Base-by-base conservation (phyloP, 2,113 vertebrate genomes). In the Podarcis cretensis region DNA sequence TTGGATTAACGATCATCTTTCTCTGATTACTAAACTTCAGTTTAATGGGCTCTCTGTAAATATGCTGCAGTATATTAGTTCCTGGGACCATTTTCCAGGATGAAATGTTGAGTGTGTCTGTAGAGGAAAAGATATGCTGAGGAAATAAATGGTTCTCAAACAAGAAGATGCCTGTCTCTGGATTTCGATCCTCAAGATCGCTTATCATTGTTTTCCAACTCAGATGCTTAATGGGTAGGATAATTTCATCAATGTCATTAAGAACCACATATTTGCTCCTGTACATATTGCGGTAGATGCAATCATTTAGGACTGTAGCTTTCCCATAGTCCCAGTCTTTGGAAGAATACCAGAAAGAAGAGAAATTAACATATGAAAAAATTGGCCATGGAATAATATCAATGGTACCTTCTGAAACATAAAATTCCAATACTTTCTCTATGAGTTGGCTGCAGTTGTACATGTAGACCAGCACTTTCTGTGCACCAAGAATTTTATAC, bases 381-480 rank as follows among this genome's bases (percentile, higher is more conserved):
- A 98, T 97, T 21, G 97, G 97, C 98, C 97, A 98, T 2, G 93
- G 94, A 71, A 98, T 94, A 40, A 98, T 2, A 88, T 98, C 97
- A 66, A 97, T 81, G 2, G 95, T 95, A 75, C 97, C 97, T 91
- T 97, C 97, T 25, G 92, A 48, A 37, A 79, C 32, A 90, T 98
- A 98, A 88, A 90, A 92, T 14, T 90, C 92, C 87, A 98, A 78
- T 68, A 98, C 93, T 78, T 94, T 94, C 4, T 96, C 90, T 43
- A 98, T 94, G 5, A 97, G 93, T 6, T 87, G 91, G 73, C 97
- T 96, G 74, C 96, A 97, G 93, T 94, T 98, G 90, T 96, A 97
- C 76, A 97, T 98, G n/a, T 98, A 98, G 91, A 98, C 95, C 37
- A 97, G 91, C 85, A 98, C 97, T 68, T 94, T 96, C 89, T 96